phyloP scores from a whole-genome alignment of 2,797 vertebrate species.

The Pipistrellus pipistrellus region DNA sequence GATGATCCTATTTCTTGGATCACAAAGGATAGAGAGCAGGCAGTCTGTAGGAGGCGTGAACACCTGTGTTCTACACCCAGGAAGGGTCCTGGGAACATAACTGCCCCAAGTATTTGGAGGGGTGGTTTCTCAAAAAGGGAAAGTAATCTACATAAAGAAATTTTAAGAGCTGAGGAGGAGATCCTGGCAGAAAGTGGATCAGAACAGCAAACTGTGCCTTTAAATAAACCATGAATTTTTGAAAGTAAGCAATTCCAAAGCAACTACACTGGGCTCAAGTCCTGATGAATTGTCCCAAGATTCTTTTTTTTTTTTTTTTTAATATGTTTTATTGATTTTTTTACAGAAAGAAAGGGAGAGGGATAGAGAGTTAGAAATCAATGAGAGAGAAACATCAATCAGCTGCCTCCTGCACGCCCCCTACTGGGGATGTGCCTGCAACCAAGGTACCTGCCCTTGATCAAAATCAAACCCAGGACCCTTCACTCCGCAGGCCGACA shows the following conservation, averaged over 20 bases:
- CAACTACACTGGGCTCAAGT: not conserved
- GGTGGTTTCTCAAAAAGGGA: not conserved
- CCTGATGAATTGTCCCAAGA: not conserved
- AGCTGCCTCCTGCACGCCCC: no score
- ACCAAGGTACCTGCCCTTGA: no score
- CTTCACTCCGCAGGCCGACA: no score
- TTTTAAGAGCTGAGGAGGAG: fast-evolving
- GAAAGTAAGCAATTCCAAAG: not conserved
- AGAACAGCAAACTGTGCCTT: not conserved
- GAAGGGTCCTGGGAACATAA: not conserved
- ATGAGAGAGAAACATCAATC: no score
- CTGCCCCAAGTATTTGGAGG: not conserved
- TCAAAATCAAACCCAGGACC: no score
- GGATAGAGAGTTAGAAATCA: no score
- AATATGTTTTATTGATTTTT: no score
- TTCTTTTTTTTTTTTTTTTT: no score
- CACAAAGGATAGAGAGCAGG: not conserved
- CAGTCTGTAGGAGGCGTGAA: no score
- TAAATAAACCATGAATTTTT: not conserved
- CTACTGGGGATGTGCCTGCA: no score
- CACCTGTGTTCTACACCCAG: not conserved
- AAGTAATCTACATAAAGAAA: not conserved
- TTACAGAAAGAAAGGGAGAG: no score
- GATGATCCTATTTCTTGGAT: not conserved
- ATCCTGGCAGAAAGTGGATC: not conserved